Base-by-base conservation (phyloP, 1,140 invertebrate genomes). In the Philaenus spumarius region DNA sequence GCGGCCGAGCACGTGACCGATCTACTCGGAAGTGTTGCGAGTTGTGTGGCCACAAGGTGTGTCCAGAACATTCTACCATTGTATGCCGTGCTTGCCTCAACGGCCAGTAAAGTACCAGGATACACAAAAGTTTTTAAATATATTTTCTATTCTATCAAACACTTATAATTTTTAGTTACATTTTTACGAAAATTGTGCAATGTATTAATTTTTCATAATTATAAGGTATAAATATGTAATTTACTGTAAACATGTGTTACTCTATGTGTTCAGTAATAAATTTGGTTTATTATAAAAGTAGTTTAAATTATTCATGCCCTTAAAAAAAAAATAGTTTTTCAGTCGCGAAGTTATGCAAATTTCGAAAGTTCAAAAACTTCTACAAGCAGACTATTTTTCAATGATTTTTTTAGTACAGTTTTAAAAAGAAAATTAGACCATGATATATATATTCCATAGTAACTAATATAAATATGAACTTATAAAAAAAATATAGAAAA, bases 1-100 rank as follows among this genome's bases (percentile, higher is more conserved):
- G 54, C 34, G 20, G 20, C 2, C 39, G 54, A 34, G 40, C 40
- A 34, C 3, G 42, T 24, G 42, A 56, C 43, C 9, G 35, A 35
- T 43, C 39, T 7, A 45, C 54, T 14, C 12, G 54, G 7, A 56
- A 56, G 26, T 19, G 14, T 17, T 56, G 54, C 30, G 43, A 56
- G 9, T 17, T 24, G 23, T 56, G 54, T 39, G 23, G 47, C 22
- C 20, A 22, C 1, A 50, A 50, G 9, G 22, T 56, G n/a, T 56
- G 54, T 30, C 39, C 54, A 26, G 54, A 56, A 6, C 54, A 56
- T 46, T 39, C 30, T 22, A 37, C 2, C 1, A 9, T 42, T 22
- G 52, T 55, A 9, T 55, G 52, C 35, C 24, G 19, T 17, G 17
- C 19, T 40, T 55, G 52, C 23, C n/a, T n/a, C n/a, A n/a, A n/a